phyloP scores from a whole-genome alignment of 2,113 vertebrate species.

The Thinocorus orbignyianus region DNA sequence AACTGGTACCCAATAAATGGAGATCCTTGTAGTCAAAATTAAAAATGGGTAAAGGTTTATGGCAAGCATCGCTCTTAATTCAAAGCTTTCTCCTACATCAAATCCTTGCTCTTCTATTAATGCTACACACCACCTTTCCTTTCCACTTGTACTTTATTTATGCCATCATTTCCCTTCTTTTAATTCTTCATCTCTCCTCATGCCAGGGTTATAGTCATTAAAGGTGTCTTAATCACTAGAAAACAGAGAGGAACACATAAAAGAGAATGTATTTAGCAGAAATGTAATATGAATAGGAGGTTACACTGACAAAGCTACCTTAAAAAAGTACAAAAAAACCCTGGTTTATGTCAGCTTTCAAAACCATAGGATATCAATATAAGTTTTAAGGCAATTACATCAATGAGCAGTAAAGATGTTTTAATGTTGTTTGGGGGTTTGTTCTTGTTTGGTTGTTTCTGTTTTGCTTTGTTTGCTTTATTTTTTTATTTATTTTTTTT shows the following conservation, averaged over 20 bases:
- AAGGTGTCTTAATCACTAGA: not conserved
- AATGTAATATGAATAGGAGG: not conserved
- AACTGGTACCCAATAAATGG: rapidly evolving
- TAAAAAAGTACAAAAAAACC: not conserved
- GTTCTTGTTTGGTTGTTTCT: too few species aligned
- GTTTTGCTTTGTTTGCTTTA: not conserved
- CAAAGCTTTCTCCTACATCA: not conserved
- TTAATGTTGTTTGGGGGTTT: rapidly evolving
- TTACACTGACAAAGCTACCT: not conserved
- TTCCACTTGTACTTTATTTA: not conserved
- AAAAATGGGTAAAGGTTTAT: not conserved
- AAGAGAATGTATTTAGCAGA: not conserved
- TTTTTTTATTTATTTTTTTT: too few species aligned
- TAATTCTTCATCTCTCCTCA: not conserved
- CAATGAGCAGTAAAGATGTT: not conserved
- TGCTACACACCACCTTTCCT: not conserved
- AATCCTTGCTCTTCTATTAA: not conserved
- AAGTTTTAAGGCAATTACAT: not conserved
- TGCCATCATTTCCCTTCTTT: not conserved
- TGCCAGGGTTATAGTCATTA: not conserved
- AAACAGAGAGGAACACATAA: not conserved
- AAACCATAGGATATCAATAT: not conserved
- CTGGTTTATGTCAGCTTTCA: not conserved
- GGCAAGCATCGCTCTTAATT: not conserved
- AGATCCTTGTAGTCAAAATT: not conserved